phyloP scores from a whole-genome alignment of 2,888 invertebrate species.

The Harpalus rufipes region DNA sequence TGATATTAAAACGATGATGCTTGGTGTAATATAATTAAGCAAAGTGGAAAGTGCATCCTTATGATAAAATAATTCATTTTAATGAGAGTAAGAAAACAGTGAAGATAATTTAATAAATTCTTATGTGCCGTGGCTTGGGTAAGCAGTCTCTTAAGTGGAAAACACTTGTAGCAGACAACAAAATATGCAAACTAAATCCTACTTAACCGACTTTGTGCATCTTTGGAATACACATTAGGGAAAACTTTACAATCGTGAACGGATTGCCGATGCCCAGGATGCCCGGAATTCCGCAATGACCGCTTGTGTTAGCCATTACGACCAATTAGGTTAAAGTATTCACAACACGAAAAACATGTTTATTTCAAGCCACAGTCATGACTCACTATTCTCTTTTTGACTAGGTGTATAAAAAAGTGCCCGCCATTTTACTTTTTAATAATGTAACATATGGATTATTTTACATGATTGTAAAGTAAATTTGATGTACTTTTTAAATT shows the following conservation, averaged over 20 bases:
- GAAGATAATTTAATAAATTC: conserved; percentile 23
- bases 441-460: too few relatives aligned
- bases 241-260: conserved; percentile 40
- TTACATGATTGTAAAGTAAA: too few relatives aligned
- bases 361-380: too few relatives aligned
- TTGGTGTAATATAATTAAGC: neutral
- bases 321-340: conserved; percentile 25
- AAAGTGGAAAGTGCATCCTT: neutral
- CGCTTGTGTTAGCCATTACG: conserved; percentile 10
- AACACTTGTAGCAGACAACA: conserved; percentile 21
- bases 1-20: too few relatives aligned
- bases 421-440: too few relatives aligned
- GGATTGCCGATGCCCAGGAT: conserved; percentile 9
- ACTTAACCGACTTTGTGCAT: conserved; percentile 30
- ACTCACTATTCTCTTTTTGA: too few relatives aligned
- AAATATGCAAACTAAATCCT: conserved; percentile 45
- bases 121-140: neutral
- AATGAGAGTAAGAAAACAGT: neutral
- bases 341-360: neutral
- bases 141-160: conserved; percentile 21
- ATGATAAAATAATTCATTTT: neutral
- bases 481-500: too few relatives aligned
- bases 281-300: conserved; percentile 18
- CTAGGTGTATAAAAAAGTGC: too few relatives aligned
- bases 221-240: conserved; percentile 40